Evolutionary conservation across 2,888 invertebrate species (phyloP), one percentile per base, ranked within the genome.

Genomic region (Pycnomerus fuliginosus): DNA sequence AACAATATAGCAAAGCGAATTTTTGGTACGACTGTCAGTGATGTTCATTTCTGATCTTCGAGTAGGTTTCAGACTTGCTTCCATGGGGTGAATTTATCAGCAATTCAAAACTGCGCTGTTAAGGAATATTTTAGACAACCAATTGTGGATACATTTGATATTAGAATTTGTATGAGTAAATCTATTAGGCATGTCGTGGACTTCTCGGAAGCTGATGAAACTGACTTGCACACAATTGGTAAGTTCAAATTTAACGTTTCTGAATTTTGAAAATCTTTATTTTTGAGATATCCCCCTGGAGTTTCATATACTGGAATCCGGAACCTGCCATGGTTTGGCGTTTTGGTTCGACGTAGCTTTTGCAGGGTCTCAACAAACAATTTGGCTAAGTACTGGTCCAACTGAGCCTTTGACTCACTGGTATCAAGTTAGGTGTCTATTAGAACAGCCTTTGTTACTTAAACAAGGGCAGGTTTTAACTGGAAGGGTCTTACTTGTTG

Each of bases 281-380:
- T 10, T 13, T 12, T 7, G 53, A 76, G 90, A 94, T 72, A 91
- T 99, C 62, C 96, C 97, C 29, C 80, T 98, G 51, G 87, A 91
- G 71, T 98, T 96, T 76, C 89, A 89, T 62, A 79, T 96, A 58
- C 78, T 90, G 58, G 91, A 94, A 72, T 89, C 95, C 0, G 96
- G 95, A 15, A 91, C 93, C 33, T 90, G 97, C 55, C 98, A 99
- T 65, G 98, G 98, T 1, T 76, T 99, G 52, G 98, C 98, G 11
- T 98, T 99, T 76, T 99, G 99, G 98, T 99, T 99, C 71, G 97
- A 99, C 75, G 97, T 98, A 14, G 87, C 96, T 53, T 98, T 99
- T 74, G 84, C 90, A 44, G 97, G 98, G 22, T 83, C 84, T 29
- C 84, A 83, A 45, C 88, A 92, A 65, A 88, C 91, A 46, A 87